Base-by-base conservation (phyloP, 2,113 vertebrate species). In the Perccottus glenii region DNA sequence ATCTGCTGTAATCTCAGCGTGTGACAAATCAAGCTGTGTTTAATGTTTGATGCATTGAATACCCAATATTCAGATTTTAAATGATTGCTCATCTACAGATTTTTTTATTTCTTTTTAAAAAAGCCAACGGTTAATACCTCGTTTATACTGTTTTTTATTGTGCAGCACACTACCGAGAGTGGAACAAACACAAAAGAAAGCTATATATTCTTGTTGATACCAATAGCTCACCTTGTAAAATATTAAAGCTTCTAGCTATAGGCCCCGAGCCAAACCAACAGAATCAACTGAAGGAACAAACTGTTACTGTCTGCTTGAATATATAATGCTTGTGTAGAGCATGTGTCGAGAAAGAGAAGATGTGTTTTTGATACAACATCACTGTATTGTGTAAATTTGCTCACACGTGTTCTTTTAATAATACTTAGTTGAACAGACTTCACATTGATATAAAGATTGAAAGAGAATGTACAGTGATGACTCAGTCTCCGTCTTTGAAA, bases 401-500 rank as follows among this genome's bases (percentile, higher is more conserved):
- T 52, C 42, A 64, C 50, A 64, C 19, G 62, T 44, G 5, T 73
- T 57, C 52, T 60, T 52, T 67, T 70, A 64, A 67, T 27, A 78
- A 78, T 36, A 69, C 76, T 73, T 80, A 76, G 53, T 55, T 74
- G 38, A 15, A 42, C 62, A 11, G 53, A 11, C 51, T 48, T 77
- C 56, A 9, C 50, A 38, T 9, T 47, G 35, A 15, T 48, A 50
- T 9, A 0, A 32, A 71, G 58, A 27, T 11, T 52, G 14, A 60
- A 7, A 40, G 58, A 61, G 15, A 60, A 46, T 59, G 44, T 53
- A 43, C 64, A 53, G 36, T 57, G 67, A 73, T 82, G 77, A 87
- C 63, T 76, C 80, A 85, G 77, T 57, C 68, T 45, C 19, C 68
- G 73, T 65, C 65, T 16, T 67, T 82, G 66, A 68, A 60, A 27